phyloP scores from a whole-genome alignment of 2,113 vertebrate species.

The Ceyx cyanopectus region DNA sequence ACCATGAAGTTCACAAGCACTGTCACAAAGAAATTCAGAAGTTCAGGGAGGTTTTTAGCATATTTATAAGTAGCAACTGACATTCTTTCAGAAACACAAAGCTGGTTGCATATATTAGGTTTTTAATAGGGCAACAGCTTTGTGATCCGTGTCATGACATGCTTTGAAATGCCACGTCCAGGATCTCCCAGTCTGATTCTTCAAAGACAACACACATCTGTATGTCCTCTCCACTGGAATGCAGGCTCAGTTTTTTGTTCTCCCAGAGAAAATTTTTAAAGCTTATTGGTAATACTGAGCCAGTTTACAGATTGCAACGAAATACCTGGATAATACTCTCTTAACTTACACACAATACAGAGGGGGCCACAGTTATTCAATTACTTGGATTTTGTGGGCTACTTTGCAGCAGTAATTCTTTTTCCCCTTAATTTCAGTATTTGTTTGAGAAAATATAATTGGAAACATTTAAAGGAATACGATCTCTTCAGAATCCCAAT shows the following conservation, averaged over 20 bases:
- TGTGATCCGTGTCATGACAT: neutral
- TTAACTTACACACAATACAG: neutral
- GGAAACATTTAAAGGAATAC: neutral
- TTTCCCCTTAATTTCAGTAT: neutral
- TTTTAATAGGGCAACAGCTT: conserved; percentile 34
- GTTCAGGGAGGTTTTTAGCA: conserved; percentile 42
- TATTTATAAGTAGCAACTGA: conserved; percentile 45
- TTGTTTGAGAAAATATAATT: neutral
- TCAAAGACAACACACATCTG: conserved; percentile 14
- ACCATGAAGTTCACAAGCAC: conserved; percentile 27
- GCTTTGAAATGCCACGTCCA: conserved; percentile 21
- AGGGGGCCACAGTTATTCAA: neutral
- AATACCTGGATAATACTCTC: neutral
- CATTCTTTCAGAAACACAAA: conserved; percentile 36
- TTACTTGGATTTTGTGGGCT: neutral
- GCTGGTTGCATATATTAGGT: conserved; percentile 32
- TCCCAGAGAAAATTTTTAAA: neutral
- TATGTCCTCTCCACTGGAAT: neutral
- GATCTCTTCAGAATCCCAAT: neutral
- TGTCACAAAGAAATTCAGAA: conserved; percentile 45
- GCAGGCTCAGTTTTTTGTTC: neutral
- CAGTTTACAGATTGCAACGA: neutral
- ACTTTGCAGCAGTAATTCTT: neutral
- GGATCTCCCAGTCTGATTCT: neutral
- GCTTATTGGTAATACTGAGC: neutral